Evolutionary conservation across 2,113 vertebrate species (phyloP), one percentile per base, ranked within the genome.

Genomic region (Fulica atra): DNA sequence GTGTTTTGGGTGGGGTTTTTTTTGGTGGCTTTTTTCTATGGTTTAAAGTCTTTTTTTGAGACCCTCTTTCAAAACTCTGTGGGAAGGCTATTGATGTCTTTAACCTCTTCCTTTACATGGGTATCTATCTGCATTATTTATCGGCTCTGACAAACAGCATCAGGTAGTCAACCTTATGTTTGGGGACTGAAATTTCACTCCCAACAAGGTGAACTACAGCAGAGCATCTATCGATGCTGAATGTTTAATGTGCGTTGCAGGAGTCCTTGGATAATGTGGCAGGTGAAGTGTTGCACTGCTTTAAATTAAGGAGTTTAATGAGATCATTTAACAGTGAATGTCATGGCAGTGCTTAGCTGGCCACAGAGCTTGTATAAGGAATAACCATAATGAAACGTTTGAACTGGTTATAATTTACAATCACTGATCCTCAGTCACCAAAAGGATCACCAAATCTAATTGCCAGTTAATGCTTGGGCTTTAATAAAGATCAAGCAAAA

Each of bases 401-500:
- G 85, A 86, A 93, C 78, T 92, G 48, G 50, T 94, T 92, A 35
- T 94, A 88, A 92, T 81, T 91, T 91, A 78, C 64, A 95, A 94
- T 77, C 60, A 85, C 74, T 68, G 81, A 77, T 31, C 61, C 80
- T 94, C 84, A 73, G 18, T 89, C 89, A 87, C 86, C 89, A 74
- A 89, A 85, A 68, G 84, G 78, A 81, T 96, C 87, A 87, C 85
- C 60, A 81, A 88, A 79, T 92, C 69, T 95, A 88, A 93, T 94
- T 93, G 95, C 81, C 33, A 81, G 69, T 46, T 96, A 95, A 92
- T 94, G 74, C 81, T 61, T 93, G 76, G 76, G 89, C 71, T 96
- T 96, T 92, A 96, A 92, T 93, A 95, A 96, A 97, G 95, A 92
- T 96, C 95, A 96, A 66, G 77, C n/a, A 74, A 92, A 94, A 91